Evolutionary conservation across 2,113 vertebrate species (phyloP).

Genomic region (Isichthys henryi): DNA sequence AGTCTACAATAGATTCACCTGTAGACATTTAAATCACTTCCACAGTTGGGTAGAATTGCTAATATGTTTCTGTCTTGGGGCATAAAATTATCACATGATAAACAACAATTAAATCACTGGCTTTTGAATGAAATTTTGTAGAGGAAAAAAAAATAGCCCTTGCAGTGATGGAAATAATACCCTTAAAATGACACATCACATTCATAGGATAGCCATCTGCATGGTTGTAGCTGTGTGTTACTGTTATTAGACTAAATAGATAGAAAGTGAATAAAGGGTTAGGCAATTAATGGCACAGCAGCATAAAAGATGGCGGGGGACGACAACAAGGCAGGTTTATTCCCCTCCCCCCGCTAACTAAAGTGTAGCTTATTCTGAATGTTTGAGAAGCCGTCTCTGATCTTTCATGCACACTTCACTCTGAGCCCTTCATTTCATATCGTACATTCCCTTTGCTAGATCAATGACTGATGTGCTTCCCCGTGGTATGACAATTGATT

Average conservation of each 20-base stretch:
- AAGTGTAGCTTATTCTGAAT: constrained; percentile 5
- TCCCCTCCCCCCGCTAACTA: neutral
- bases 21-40: neutral
- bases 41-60: neutral
- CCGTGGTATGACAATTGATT: constrained; percentile 16
- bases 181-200: neutral
- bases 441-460: constrained; percentile 2
- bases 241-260: neutral
- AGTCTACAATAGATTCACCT: neutral
- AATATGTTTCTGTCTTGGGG: neutral
- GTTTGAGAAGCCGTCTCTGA: constrained; percentile 9
- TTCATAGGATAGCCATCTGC: neutral
- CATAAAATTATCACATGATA: neutral
- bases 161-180: neutral
- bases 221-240: neutral
- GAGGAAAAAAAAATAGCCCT: neutral
- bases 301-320: neutral
- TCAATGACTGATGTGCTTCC: constrained; percentile 18
- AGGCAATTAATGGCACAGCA: neutral
- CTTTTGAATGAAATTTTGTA: neutral
- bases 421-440: neutral
- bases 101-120: neutral
- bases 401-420: constrained; percentile 1
- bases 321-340: neutral
- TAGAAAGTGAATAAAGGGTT: neutral